Percentiles rank a stretch among this genome's conserved stretches.
Evolutionary conservation across 2,888 invertebrate species (phyloP).

Genomic region (Allophyes oxyacanthae): DNA sequence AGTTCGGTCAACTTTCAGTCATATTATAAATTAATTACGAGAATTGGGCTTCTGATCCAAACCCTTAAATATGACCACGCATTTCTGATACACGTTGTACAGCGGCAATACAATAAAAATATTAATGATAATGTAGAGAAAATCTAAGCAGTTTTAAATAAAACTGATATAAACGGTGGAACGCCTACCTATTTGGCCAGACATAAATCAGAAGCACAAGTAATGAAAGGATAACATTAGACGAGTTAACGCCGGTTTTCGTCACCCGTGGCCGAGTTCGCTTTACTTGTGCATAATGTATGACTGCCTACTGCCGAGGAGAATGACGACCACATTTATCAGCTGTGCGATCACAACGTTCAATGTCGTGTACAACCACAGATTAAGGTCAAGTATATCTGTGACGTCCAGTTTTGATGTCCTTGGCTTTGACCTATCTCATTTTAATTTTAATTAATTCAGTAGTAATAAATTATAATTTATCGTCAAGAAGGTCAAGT

Average conservation of each 20-base stretch:
- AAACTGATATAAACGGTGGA: too few relatives aligned
- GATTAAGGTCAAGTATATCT: slow-evolving; percentile 16
- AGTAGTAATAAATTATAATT: background rate
- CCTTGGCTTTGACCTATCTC: background rate
- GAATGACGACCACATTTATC: slow-evolving; percentile 32
- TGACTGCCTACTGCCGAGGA: slow-evolving; percentile 15
- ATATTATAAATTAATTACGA: too few relatives aligned
- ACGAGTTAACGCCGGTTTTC: slow-evolving; percentile 15
- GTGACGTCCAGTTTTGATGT: slow-evolving; percentile 2
- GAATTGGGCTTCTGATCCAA: too few relatives aligned
- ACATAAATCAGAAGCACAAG: too few relatives aligned
- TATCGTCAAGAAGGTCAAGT: slow-evolving; percentile 16
- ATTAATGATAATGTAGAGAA: too few relatives aligned
- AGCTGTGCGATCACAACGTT: slow-evolving; percentile 15
- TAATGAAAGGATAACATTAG: slow-evolving; percentile 13
- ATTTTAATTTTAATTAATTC: too few relatives aligned
- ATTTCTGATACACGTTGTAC: too few relatives aligned
- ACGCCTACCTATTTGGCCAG: too few relatives aligned
- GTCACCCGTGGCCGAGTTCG: slow-evolving; percentile 10
- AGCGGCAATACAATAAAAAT: too few relatives aligned
- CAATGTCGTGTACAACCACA: slow-evolving; percentile 20
- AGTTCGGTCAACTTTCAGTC: too few relatives aligned
- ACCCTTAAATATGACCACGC: too few relatives aligned
- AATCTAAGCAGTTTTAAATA: too few relatives aligned
- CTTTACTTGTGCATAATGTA: slow-evolving; percentile 27